These are phyloP conservation scores for Sisyra terminalis DNA, from an alignment of 2,888 invertebrate species.

Conservation along the genomic window DNA sequence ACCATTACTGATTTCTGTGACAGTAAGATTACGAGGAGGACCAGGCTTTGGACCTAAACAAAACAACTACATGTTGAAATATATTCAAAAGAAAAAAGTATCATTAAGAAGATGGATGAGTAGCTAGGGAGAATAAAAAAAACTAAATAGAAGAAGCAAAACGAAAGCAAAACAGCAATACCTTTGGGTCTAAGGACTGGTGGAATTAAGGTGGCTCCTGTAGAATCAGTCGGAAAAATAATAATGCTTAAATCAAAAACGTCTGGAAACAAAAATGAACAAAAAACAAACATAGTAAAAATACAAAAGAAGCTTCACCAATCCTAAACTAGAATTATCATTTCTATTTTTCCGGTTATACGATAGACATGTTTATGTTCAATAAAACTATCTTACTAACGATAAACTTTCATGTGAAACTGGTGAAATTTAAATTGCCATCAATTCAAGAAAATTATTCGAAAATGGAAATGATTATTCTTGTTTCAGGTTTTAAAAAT, in stretches of 20 bases:
- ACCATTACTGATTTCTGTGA: conserved; percentile 76
- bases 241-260: conserved; percentile 55
- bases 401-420: too few species aligned
- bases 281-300: conserved; percentile 11
- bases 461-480: too few species aligned
- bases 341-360: background rate
- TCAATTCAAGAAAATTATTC: too few species aligned
- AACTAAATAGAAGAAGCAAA: conserved; percentile 13
- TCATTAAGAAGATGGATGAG: background rate
- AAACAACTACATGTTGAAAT: conserved; percentile 9
- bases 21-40: conserved; percentile 78
- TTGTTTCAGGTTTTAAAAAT: too few species aligned
- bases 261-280: conserved; percentile 41
- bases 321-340: background rate
- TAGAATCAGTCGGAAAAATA: conserved; percentile 59
- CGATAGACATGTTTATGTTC: background rate
- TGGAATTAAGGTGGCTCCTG: conserved; percentile 52
- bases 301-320: conserved; percentile 3
- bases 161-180: conserved; percentile 22
- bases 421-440: too few species aligned
- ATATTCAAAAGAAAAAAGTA: too few species aligned
- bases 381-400: too few species aligned
- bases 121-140: conserved; percentile 9
- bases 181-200: conserved; percentile 54
- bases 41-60: conserved; percentile 76